These are phyloP conservation scores for Pseudomugil tenellus DNA, from an alignment of 2,797 vertebrate species.

Conservation along the genomic window DNA sequence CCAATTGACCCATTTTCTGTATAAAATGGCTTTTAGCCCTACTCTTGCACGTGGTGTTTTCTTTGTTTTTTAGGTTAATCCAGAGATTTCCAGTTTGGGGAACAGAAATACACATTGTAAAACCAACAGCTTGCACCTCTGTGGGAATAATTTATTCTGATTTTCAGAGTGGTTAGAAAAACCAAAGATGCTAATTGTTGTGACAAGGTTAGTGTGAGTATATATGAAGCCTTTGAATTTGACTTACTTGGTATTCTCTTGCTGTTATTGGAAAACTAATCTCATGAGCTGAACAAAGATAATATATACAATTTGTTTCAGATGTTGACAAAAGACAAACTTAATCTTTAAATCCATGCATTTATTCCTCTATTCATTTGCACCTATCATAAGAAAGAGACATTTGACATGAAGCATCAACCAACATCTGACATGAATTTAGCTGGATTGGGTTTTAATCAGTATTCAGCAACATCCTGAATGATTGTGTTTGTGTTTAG, in stretches of 20 bases:
- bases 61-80: background rate
- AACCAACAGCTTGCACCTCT: background rate
- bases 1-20: background rate
- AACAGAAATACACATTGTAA: background rate
- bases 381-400: background rate
- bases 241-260: background rate
- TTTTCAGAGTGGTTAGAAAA: background rate
- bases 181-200: background rate
- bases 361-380: background rate
- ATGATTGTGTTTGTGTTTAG: background rate
- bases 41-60: background rate
- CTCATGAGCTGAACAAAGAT: background rate
- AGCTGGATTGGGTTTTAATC: background rate
- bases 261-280: background rate
- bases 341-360: background rate
- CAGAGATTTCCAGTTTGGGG: background rate
- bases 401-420: background rate
- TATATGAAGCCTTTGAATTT: slow-evolving; percentile 3
- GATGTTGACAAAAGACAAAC: background rate
- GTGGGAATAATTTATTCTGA: background rate
- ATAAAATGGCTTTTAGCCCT: background rate
- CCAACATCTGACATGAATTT: background rate
- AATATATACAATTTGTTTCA: background rate
- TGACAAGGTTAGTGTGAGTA: background rate
- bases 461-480: background rate